Conservation (phyloP, 2,888 invertebrate genomes). For the Lysandra coridon region DNA sequence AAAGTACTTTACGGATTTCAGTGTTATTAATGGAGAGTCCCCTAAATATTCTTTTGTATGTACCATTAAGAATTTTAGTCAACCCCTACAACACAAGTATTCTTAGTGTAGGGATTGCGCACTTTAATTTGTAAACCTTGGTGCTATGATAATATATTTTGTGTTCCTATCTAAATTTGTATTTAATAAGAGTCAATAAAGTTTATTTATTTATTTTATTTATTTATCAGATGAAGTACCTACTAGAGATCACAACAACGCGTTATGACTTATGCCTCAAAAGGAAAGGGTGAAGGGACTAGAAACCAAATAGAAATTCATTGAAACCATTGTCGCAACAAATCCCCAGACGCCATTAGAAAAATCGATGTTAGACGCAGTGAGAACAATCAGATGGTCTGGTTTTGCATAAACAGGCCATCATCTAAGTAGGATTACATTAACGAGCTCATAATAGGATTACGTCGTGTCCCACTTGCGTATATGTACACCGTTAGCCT, state of each 20-base stretch:
- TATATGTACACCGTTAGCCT: conserved; percentile 60
- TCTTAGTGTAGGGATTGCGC: no score
- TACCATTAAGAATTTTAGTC: no score
- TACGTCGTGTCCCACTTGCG: conserved; percentile 72
- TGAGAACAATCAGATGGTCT: conserved; percentile 36
- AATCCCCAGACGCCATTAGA: conserved; percentile 4
- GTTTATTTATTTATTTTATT: no score
- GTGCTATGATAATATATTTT: no score
- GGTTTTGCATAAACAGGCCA: conserved; percentile 49
- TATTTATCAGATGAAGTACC: background rate
- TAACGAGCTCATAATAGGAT: conserved; percentile 78
- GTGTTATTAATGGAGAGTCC: no score
- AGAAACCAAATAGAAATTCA: background rate
- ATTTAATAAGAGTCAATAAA: no score
- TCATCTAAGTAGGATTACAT: conserved; percentile 64
- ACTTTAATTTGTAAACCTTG: no score
- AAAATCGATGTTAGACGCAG: conserved; percentile 14
- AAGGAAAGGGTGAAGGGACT: background rate
- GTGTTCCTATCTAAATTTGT: no score
- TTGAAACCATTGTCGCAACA: background rate
- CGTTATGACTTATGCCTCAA: background rate
- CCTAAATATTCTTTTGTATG: no score
- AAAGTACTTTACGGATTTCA: no score
- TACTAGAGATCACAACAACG: background rate
- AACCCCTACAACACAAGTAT: no score